Evolutionary conservation across 2,888 invertebrate genomes (phyloP).

Genomic region (Dolichomitus sp.): DNA sequence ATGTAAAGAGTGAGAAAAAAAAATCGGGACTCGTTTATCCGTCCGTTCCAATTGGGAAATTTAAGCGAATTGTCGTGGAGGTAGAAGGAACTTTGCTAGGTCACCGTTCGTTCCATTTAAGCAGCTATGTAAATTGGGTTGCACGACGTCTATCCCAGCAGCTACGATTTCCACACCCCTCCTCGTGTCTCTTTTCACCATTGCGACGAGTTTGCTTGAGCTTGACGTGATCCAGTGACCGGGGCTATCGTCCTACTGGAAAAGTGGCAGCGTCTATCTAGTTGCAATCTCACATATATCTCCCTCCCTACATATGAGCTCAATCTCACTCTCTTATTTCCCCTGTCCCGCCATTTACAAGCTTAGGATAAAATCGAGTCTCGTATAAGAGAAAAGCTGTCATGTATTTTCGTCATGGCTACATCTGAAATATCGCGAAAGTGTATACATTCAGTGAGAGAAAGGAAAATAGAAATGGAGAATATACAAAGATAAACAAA

Average conservation of each 20-base stretch:
- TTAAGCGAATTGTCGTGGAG: constrained; percentile 49
- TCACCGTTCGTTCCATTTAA: constrained; percentile 45
- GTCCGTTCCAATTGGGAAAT: constrained; percentile 55
- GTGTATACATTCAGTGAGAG: constrained; percentile 14
- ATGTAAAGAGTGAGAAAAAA: constrained; percentile 38
- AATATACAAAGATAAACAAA: constrained; percentile 15
- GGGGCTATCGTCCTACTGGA: constrained; percentile 21
- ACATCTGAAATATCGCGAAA: neutral
- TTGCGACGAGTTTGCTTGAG: constrained; percentile 27
- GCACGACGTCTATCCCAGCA: constrained; percentile 37
- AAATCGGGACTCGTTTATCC: constrained; percentile 61
- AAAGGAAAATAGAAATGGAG: constrained; percentile 33
- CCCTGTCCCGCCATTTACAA: constrained; percentile 20
- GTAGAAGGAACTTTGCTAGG: constrained; percentile 34
- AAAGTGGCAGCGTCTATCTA: constrained; percentile 19
- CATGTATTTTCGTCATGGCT: neutral
- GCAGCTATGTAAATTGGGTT: constrained; percentile 59
- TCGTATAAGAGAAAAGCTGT: neutral
- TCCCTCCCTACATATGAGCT: neutral
- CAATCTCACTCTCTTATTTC: constrained; percentile 40
- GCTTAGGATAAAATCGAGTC: constrained; percentile 35
- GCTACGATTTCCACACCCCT: constrained; percentile 3
- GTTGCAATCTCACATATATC: constrained; percentile 43
- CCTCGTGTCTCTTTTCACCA: constrained; percentile 12
- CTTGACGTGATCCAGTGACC: constrained; percentile 28